Evolutionary conservation across 1,140 invertebrate species (phyloP).

Genomic region (Macrocentrus cingulum): DNA sequence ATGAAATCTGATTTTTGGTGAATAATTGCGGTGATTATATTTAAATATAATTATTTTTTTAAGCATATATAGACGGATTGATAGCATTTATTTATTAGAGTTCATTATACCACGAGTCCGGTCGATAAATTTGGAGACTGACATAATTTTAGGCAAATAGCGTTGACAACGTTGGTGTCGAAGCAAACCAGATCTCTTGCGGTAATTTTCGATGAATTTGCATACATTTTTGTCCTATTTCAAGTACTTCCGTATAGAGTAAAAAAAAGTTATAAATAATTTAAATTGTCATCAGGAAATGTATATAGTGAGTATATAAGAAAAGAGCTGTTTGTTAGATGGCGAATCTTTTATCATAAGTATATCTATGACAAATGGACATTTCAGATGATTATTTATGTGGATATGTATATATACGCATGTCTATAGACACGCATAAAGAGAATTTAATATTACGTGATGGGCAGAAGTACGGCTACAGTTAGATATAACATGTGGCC

Average conservation of each 20-base stretch:
- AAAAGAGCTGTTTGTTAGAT: too few relatives aligned
- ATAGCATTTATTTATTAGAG: too few relatives aligned
- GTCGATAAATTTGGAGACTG: slow-evolving; percentile 1
- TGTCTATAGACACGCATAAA: neutral
- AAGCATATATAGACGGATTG: too few relatives aligned
- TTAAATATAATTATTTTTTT: slow-evolving; percentile 1
- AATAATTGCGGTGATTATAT: neutral
- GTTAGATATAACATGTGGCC: slow-evolving; percentile 25
- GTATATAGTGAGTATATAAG: neutral
- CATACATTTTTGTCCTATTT: neutral
- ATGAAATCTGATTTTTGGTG: neutral
- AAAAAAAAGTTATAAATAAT: too few relatives aligned
- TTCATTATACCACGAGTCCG: neutral
- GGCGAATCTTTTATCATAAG: neutral
- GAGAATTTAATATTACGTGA: neutral
- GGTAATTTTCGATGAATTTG: slow-evolving; percentile 2
- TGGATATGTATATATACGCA: neutral
- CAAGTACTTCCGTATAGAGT: too few relatives aligned
- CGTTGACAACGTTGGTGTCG: neutral
- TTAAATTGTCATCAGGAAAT: neutral
- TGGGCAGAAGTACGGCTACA: slow-evolving; percentile 18
- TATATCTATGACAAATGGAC: slow-evolving; percentile 10
- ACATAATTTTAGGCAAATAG: slow-evolving; percentile 3
- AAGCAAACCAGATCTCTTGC: slow-evolving; percentile 18
- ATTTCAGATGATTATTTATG: too few relatives aligned